Evolutionary conservation across 2,113 vertebrate species (phyloP), one percentile per base, ranked within the genome.

Genomic region (Corapipo altera): DNA sequence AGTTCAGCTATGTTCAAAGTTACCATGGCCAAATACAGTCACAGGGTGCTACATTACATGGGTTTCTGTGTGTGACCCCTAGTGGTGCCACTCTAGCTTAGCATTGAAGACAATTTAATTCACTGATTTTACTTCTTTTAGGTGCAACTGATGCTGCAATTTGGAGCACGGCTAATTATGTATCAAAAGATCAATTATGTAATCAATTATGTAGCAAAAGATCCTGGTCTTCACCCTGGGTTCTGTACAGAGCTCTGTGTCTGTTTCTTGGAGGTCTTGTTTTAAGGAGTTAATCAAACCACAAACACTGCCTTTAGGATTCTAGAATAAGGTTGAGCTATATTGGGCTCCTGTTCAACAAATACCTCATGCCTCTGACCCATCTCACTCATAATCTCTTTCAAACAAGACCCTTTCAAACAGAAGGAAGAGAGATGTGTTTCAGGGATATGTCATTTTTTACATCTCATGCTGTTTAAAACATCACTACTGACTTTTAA

Each of bases 121-220:
- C 39, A 41, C 39, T 41, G 39, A 41, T 41, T 41, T 12, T 41
- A 41, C 39, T 41, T 41, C 39, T 41, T 41, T 41, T 41, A 41
- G 39, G 39, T 41, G 39, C 39, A 41, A 12, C 39, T 41, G 10
- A 39, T 81, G 13, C 26, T 39, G 15, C 65, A 52, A 20, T 73
- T 55, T 20, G 18, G 23, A 86, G 23, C 23, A 12, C 49, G 28
- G 12, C 8, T 64, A n/a, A 58, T 49, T 67, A 6, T 0, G 0
- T 55, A 28, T 43, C 10, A 62, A 19, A 75, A 75, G 37, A 77
- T 72, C 8, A n/a, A n/a, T n/a, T n/a, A n/a, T n/a, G n/a, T n/a
- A n/a, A 39, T 54, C 21, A 2, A 0, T 66, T 67, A 6, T 0
- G 0, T 55, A 28, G 43, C 10, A 62, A 19, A 75, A 75, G 37